phyloP scores from a whole-genome alignment of 2,888 invertebrate genomes.

The Stenodera caucasica region DNA sequence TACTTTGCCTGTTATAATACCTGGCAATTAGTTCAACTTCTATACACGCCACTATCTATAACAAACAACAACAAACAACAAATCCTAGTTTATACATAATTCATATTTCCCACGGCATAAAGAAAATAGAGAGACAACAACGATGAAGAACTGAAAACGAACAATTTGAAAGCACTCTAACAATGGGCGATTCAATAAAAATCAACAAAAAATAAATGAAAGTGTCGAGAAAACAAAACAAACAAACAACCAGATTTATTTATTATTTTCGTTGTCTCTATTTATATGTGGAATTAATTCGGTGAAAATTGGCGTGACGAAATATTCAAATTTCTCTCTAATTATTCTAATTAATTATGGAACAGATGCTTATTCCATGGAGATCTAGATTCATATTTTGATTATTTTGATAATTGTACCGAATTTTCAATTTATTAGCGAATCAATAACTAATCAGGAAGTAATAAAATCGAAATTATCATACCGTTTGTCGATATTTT shows the following conservation, averaged over 20 bases:
- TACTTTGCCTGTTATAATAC: neutral
- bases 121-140: neutral
- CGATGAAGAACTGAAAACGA: neutral
- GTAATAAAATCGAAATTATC: slow-evolving; percentile 3
- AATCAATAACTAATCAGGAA: slow-evolving; percentile 12
- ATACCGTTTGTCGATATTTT: neutral
- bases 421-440: too few species aligned
- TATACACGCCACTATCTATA: slow-evolving; percentile 16
- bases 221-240: neutral
- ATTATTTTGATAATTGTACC: too few species aligned
- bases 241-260: too few species aligned
- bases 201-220: neutral
- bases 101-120: slow-evolving; percentile 28
- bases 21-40: slow-evolving; percentile 22
- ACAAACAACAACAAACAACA: slow-evolving; percentile 18
- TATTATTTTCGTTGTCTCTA: too few species aligned
- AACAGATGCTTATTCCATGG: too few species aligned
- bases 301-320: neutral
- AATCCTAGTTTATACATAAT: slow-evolving; percentile 26
- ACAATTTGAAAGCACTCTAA: neutral
- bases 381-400: too few species aligned
- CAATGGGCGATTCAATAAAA: neutral
- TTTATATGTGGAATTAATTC: neutral
- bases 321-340: neutral
- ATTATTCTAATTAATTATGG: neutral